These are phyloP conservation scores for Drosophila sulfurigaster DNA, from an alignment of 1,140 invertebrate genomes.

Conservation along the genomic window DNA sequence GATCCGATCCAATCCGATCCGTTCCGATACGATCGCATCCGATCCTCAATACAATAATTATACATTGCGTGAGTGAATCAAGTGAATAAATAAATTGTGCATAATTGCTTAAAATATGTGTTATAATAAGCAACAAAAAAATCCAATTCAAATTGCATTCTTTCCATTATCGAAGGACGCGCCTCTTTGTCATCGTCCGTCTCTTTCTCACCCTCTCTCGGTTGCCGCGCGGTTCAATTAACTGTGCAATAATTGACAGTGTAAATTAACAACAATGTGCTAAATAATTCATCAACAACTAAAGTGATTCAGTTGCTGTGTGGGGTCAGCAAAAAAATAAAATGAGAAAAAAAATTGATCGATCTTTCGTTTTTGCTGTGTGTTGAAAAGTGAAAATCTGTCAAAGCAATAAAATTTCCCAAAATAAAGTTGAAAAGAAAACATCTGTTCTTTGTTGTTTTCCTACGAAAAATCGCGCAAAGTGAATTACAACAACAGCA, in stretches of 20 bases:
- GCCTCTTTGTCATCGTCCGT: neutral
- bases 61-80: conserved; percentile 3
- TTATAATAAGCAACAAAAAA: neutral
- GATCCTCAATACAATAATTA: conserved; percentile 5
- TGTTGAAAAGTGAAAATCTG: conserved; percentile 61
- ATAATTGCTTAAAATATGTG: neutral
- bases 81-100: conserved; percentile 12
- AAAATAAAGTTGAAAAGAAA: conserved; percentile 67
- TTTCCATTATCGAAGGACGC: conserved; percentile 26
- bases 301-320: conserved; percentile 27
- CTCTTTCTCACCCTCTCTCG: neutral
- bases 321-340: conserved; percentile 2
- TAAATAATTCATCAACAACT: conserved; percentile 17
- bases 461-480: conserved; percentile 40
- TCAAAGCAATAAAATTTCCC: conserved; percentile 76
- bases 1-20: conserved; percentile 25
- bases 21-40: conserved; percentile 8
- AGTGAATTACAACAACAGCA: conserved; percentile 29
- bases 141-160: conserved; percentile 27
- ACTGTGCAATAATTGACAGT: conserved; percentile 23
- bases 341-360: neutral
- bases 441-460: conserved; percentile 67
- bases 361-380: conserved; percentile 2
- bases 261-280: conserved; percentile 38
- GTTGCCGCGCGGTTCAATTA: conserved; percentile 17